These are phyloP conservation scores for Diarsia mendica DNA, from an alignment of 2,888 invertebrate species.

Conservation along the genomic window DNA sequence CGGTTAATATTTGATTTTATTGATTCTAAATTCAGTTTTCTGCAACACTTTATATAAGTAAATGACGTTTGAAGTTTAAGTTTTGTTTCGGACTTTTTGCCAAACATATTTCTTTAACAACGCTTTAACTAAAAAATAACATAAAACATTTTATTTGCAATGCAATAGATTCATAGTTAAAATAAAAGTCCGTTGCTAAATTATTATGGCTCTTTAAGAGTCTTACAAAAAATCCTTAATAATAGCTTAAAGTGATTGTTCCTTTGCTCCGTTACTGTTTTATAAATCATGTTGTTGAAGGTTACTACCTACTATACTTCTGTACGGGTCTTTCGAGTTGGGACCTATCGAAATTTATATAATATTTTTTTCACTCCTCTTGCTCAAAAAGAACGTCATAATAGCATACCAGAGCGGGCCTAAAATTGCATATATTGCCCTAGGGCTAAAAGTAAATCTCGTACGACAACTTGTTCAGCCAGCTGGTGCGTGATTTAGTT, in stretches of 20 bases:
- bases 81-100: background rate
- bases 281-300: conserved; percentile 45
- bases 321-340: conserved; percentile 6
- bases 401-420: too few species aligned
- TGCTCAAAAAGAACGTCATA: too few species aligned
- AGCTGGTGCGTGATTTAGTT: too few species aligned
- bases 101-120: too few species aligned
- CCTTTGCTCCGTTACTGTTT: conserved; percentile 45
- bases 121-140: background rate
- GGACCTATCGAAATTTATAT: background rate
- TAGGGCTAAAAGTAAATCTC: too few species aligned
- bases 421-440: too few species aligned
- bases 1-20: conserved; percentile 32
- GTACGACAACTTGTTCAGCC: too few species aligned
- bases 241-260: conserved; percentile 41
- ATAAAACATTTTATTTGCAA: background rate
- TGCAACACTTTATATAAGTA: too few species aligned
- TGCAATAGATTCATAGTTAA: background rate
- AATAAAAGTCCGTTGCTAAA: conserved; percentile 13
- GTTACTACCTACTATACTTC: conserved; percentile 12
- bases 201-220: background rate
- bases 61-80: background rate
- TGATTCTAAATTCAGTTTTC: conserved; percentile 7
- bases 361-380: background rate
- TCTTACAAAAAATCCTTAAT: conserved; percentile 12